A percentile compares a stretch with the other conserved stretches of the same genome.
Evolutionary conservation across 2,797 vertebrate species (phyloP).

Genomic region (Brachymystax lenok): DNA sequence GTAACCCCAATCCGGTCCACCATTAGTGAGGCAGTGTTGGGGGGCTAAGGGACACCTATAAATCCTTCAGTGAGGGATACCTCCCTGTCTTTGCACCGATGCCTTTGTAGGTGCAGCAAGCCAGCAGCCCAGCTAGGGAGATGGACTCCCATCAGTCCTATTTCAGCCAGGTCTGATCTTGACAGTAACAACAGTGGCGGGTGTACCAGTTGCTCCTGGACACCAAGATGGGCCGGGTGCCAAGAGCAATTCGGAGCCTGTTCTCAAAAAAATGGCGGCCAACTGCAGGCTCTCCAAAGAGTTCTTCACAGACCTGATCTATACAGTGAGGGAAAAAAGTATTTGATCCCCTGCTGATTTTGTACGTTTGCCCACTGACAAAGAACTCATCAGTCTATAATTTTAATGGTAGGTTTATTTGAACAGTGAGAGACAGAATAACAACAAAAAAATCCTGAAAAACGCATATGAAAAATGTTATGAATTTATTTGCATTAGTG

Average conservation of each 20-base stretch:
- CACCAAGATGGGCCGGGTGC: not conserved
- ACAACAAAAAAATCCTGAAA: too few relatives aligned
- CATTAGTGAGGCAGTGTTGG: not conserved
- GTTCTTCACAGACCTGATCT: not conserved
- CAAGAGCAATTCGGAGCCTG: not conserved
- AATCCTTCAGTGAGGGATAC: not conserved
- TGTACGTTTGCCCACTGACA: too few relatives aligned
- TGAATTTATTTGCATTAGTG: too few relatives aligned
- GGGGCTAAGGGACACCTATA: not conserved
- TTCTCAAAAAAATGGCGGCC: not conserved
- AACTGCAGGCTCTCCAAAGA: not conserved
- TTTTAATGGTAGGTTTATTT: too few relatives aligned
- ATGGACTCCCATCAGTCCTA: not conserved
- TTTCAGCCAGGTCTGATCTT: not conserved
- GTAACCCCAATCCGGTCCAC: not conserved
- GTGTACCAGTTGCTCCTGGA: not conserved
- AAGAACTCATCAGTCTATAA: too few relatives aligned
- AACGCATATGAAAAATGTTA: too few relatives aligned
- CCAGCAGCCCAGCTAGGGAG: not conserved
- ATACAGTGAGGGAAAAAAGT: not conserved
- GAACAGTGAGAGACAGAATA: too few relatives aligned
- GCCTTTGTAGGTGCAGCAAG: not conserved
- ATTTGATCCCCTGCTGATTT: too few relatives aligned
- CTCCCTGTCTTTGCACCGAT: not conserved
- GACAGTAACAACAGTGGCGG: not conserved